Conservation (phyloP, 2,113 vertebrate species). For the Melanerpes aurifrons region DNA sequence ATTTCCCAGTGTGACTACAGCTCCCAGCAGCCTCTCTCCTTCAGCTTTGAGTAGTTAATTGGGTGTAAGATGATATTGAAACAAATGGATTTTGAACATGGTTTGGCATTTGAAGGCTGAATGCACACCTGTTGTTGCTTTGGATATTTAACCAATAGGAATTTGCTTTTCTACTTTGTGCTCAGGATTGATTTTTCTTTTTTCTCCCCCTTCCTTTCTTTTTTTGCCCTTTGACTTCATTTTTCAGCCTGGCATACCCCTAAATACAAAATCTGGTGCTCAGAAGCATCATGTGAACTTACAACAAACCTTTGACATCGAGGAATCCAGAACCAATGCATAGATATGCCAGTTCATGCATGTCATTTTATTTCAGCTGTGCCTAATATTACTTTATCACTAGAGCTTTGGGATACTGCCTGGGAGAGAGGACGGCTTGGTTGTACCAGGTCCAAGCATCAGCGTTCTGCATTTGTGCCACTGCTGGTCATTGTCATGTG, state of each 20-base stretch:
- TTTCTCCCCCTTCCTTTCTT: rapidly evolving
- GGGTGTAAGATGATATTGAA: not conserved
- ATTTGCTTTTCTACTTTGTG: not conserved
- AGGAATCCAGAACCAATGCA: not conserved
- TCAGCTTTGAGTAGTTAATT: not conserved
- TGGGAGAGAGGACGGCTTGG: not conserved
- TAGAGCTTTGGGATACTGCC: not conserved
- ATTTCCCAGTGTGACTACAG: not conserved
- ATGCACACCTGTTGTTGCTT: not conserved
- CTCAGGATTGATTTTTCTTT: not conserved
- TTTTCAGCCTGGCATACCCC: not conserved
- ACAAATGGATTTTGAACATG: not conserved
- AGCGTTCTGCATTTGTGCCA: not conserved
- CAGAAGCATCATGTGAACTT: not conserved
- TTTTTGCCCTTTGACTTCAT: not conserved
- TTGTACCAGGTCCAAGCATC: not conserved
- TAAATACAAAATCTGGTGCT: not conserved
- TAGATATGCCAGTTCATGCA: not conserved
- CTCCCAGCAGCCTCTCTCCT: not conserved
- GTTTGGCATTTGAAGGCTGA: not conserved
- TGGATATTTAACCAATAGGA: not conserved
- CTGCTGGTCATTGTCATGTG: rapidly evolving
- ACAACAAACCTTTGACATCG: not conserved
- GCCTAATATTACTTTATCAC: not conserved
- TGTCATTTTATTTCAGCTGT: not conserved